Percentiles rank a stretch among this genome's conserved stretches.
These are phyloP conservation scores for Mimumesa dahlbomi DNA, from an alignment of 2,888 invertebrate genomes.

Conservation along the genomic window DNA sequence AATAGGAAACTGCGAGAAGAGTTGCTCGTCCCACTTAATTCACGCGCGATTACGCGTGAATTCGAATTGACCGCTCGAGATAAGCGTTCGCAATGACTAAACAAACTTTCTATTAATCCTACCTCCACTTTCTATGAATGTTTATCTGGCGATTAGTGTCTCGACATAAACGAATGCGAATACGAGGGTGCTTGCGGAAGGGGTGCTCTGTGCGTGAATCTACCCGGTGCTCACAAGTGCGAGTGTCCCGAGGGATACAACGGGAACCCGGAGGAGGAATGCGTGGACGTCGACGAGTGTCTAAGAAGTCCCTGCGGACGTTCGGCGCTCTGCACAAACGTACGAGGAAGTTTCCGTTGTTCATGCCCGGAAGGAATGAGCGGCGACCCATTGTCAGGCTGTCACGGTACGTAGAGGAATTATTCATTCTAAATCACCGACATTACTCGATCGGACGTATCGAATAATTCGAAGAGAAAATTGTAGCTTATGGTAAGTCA, in stretches of 20 bases:
- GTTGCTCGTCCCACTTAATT: too few species aligned
- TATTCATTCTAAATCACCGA: not conserved
- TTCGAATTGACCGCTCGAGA: too few species aligned
- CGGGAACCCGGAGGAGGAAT: slow-evolving; percentile 89
- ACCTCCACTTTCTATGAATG: too few species aligned
- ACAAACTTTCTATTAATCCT: too few species aligned
- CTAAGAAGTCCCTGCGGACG: slow-evolving; percentile 88
- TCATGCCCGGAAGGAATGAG: slow-evolving; percentile 91
- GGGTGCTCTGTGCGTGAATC: slow-evolving; percentile 90
- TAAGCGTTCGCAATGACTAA: too few species aligned
- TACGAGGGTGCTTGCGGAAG: slow-evolving; percentile 87
- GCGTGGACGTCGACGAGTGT: slow-evolving; percentile 89
- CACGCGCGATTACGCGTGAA: too few species aligned
- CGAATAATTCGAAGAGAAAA: not conserved
- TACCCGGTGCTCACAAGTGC: slow-evolving; percentile 90
- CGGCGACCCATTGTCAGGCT: slow-evolving; percentile 89
- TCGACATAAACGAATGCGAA: slow-evolving; percentile 92
- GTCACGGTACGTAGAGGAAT: slow-evolving; percentile 85
- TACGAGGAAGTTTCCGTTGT: slow-evolving; percentile 90
- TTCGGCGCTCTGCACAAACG: slow-evolving; percentile 89
- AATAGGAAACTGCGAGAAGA: too few species aligned
- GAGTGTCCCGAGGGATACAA: slow-evolving; percentile 91
- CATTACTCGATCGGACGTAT: not conserved
- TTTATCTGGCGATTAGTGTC: too few species aligned
- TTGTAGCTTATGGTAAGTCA: too few species aligned